Conservation (phyloP, 2,797 vertebrate genomes). For the Pogonophryne albipinna region DNA sequence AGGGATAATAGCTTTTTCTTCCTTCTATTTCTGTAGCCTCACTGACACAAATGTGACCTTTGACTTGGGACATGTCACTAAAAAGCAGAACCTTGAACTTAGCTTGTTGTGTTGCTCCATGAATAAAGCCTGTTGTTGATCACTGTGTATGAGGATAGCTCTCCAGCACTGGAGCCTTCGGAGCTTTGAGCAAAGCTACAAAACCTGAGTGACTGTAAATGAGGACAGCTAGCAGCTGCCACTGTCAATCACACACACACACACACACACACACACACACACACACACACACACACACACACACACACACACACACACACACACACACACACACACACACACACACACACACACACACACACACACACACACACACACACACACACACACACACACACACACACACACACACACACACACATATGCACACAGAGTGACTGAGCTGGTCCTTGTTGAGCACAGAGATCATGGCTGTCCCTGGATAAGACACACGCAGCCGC, state of each 20-base stretch:
- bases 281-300: background rate
- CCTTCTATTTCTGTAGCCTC: background rate
- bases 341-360: background rate
- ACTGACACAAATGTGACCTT: background rate
- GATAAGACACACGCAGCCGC: slow-evolving; percentile 41
- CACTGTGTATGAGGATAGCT: slow-evolving; percentile 11
- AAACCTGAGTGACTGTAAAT: slow-evolving; percentile 79
- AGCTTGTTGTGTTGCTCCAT: background rate
- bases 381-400: slow-evolving; percentile 3
- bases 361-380: background rate
- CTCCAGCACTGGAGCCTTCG: slow-evolving; percentile 22
- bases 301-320: slow-evolving; percentile 7
- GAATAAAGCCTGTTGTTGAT: slow-evolving; percentile 43
- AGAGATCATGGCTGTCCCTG: slow-evolving; percentile 66
- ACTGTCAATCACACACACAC: slow-evolving; percentile 81
- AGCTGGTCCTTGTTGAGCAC: slow-evolving; percentile 39
- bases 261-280: background rate
- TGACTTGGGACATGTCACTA: background rate
- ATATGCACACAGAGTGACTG: slow-evolving; percentile 19
- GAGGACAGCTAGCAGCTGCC: slow-evolving; percentile 89
- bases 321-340: slow-evolving; percentile 8
- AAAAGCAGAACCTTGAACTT: background rate
- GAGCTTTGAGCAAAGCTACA: slow-evolving; percentile 49
- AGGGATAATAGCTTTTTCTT: background rate
- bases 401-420: background rate